A percentile compares a stretch with the other conserved stretches of the same genome.
Conservation (phyloP, 2,888 invertebrate genomes). For the Sphecodes monilicornis region DNA sequence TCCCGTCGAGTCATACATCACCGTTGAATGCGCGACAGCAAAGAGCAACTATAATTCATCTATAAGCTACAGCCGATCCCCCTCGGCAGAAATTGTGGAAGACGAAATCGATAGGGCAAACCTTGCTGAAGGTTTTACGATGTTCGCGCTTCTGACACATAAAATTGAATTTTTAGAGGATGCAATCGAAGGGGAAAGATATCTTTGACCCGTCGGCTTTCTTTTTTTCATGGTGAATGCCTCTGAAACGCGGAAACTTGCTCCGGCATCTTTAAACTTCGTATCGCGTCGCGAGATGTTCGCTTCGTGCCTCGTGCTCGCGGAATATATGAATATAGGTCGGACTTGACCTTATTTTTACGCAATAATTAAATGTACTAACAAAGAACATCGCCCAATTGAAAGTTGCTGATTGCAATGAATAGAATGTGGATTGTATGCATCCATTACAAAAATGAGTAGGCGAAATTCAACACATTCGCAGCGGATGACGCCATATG, state of each 20-base stretch:
- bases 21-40: slow-evolving; percentile 81
- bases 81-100: slow-evolving; percentile 74
- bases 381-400: background rate
- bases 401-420: background rate
- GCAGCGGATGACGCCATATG: too few relatives aligned
- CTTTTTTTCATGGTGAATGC: background rate
- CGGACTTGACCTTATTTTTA: background rate
- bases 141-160: slow-evolving; percentile 43
- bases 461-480: too few relatives aligned
- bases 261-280: background rate
- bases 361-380: background rate
- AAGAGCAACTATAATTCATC: slow-evolving; percentile 82
- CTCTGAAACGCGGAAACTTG: background rate
- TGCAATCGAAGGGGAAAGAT: slow-evolving; percentile 21
- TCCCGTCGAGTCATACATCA: slow-evolving; percentile 82
- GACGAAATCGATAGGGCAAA: slow-evolving; percentile 79
- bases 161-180: slow-evolving; percentile 56
- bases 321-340: background rate
- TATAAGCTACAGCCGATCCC: slow-evolving; percentile 76
- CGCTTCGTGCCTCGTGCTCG: background rate
- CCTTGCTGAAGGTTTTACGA: slow-evolving; percentile 67
- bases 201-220: background rate
- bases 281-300: background rate
- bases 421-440: background rate
- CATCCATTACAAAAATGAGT: background rate